phyloP scores from a whole-genome alignment of 2,797 vertebrate genomes.

The Enteromius viviparus region DNA sequence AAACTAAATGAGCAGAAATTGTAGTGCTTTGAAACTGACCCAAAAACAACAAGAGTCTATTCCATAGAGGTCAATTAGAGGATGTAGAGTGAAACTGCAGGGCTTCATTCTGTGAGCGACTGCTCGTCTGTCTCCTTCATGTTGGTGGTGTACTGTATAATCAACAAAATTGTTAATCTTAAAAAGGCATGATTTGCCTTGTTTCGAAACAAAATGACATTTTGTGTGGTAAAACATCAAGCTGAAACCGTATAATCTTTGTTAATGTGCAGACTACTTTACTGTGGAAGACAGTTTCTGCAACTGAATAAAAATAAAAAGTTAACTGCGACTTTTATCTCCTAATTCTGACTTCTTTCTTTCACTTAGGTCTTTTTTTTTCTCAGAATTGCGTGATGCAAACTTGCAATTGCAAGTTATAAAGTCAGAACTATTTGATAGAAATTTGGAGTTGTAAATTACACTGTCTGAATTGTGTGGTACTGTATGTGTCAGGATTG shows the following conservation, averaged over 20 bases:
- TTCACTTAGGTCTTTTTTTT: background rate
- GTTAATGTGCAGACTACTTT: background rate
- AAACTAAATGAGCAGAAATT: slow-evolving; percentile 34
- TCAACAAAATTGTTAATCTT: background rate
- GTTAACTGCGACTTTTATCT: no score
- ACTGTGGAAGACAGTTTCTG: background rate
- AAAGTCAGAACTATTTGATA: background rate
- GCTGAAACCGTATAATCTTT: background rate
- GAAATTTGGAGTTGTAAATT: background rate
- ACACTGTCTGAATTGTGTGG: no score
- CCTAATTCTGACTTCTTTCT: background rate
- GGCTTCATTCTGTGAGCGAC: background rate
- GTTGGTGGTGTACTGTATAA: background rate
- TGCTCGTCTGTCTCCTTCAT: background rate
- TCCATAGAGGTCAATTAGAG: slow-evolving; percentile 2
- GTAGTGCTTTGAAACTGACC: slow-evolving; percentile 26
- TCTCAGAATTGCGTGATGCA: background rate
- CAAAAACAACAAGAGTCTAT: slow-evolving; percentile 17
- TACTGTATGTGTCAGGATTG: background rate
- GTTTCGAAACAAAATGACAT: background rate
- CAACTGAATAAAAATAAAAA: background rate
- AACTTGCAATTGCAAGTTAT: background rate
- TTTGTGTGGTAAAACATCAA: background rate
- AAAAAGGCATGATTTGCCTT: background rate
- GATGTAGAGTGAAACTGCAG: background rate